Evolutionary conservation across 2,797 vertebrate genomes (phyloP).

Genomic region (Crenichthys baileyi): DNA sequence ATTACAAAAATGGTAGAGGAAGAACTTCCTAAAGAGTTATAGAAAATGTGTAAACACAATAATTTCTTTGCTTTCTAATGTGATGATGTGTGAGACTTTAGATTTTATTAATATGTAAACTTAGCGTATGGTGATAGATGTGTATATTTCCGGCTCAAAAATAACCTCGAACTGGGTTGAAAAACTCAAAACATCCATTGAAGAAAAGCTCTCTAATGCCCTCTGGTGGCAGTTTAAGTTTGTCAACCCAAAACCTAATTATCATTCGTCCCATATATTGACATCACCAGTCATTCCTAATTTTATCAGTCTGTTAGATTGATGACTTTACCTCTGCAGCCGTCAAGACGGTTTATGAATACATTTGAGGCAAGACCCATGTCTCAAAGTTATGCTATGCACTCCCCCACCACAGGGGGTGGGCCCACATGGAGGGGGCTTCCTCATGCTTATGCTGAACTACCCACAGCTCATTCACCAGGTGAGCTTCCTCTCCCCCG

Average conservation of each 20-base stretch:
- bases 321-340: too few species aligned
- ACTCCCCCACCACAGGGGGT: too few species aligned
- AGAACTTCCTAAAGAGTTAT: neutral
- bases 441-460: too few species aligned
- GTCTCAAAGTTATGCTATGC: too few species aligned
- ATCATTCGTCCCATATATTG: neutral
- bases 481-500: too few species aligned
- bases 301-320: too few species aligned
- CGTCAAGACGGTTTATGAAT: too few species aligned
- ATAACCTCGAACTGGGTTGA: neutral
- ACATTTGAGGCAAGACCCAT: too few species aligned
- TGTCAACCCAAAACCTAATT: neutral
- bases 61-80: neutral
- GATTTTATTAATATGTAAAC: neutral
- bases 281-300: too few species aligned
- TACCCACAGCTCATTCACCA: too few species aligned
- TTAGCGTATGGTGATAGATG: neutral
- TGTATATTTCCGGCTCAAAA: neutral
- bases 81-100: neutral
- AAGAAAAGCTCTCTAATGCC: slow-evolving; percentile 2
- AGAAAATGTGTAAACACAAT: neutral
- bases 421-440: too few species aligned
- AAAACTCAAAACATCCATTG: neutral
- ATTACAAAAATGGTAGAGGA: neutral
- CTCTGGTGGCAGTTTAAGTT: neutral